Percentiles rank a stretch among this genome's conserved stretches.
These are phyloP conservation scores for Pogona vitticeps DNA, from an alignment of 2,113 vertebrate species.

Conservation along the genomic window DNA sequence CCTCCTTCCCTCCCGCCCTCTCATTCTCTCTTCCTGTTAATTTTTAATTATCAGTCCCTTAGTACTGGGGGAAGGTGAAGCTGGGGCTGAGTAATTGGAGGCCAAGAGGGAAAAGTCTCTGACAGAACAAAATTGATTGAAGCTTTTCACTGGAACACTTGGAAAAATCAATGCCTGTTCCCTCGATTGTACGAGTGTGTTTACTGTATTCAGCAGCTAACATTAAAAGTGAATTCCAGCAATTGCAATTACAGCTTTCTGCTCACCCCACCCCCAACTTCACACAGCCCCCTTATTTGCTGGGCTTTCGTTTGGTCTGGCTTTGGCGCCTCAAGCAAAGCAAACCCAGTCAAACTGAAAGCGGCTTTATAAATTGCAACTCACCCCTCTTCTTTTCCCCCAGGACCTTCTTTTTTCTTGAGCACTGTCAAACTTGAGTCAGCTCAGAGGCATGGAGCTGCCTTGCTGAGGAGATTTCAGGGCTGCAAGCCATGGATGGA, in stretches of 20 bases:
- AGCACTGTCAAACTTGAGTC: constrained; percentile 55
- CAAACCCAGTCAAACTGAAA: constrained; percentile 68
- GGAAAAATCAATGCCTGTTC: constrained; percentile 67
- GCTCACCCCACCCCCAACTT: constrained; percentile 31
- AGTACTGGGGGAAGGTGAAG: constrained; percentile 34
- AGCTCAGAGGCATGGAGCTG: constrained; percentile 19
- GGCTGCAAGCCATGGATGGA: neutral
- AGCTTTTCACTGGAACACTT: constrained; percentile 66
- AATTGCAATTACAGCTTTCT: constrained; percentile 73
- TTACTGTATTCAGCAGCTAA: constrained; percentile 66
- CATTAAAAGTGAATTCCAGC: constrained; percentile 73
- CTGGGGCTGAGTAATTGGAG: constrained; percentile 58
- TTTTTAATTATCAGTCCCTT: constrained; percentile 1
- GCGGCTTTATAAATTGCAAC: constrained; percentile 61
- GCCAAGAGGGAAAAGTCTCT: constrained; percentile 60
- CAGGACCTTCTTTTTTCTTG: constrained; percentile 42
- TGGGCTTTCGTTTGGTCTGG: constrained; percentile 44
- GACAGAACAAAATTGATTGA: constrained; percentile 66
- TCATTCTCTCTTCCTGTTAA: neutral
- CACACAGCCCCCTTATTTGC: neutral
- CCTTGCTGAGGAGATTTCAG: neutral
- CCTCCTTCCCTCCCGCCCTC: too few relatives aligned
- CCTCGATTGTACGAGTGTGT: constrained; percentile 43
- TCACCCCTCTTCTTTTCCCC: constrained; percentile 37
- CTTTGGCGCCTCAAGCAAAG: constrained; percentile 67